Percentiles rank a stretch among this genome's conserved stretches.
phyloP scores from a whole-genome alignment of 30 jellyfish, hydroid and myxozoan genomes.

The Aurelia aurita complex sp. Pacific region DNA sequence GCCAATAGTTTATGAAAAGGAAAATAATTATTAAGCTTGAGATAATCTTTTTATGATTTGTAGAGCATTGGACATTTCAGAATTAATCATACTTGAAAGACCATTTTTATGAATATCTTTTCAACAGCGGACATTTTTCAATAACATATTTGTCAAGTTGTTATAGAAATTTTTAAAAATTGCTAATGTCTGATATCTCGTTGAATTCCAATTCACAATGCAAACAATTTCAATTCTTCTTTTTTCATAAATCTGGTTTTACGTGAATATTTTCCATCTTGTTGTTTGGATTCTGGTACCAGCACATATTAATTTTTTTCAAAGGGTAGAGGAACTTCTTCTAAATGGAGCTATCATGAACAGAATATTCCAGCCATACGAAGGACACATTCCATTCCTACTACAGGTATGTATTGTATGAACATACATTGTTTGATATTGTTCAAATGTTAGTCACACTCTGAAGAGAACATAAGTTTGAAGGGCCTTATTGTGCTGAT shows the following conservation, averaged over 20 bases:
- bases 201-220: too few relatives aligned
- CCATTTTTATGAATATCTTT: neutral
- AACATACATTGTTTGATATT: neutral
- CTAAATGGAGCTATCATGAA: constrained; percentile 83
- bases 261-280: too few relatives aligned
- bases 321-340: constrained; percentile 79
- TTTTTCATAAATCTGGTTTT: too few relatives aligned
- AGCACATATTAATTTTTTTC: neutral
- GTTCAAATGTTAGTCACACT: neutral
- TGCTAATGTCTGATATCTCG: too few relatives aligned
- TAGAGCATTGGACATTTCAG: constrained; percentile 4
- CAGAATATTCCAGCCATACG: constrained; percentile 88
- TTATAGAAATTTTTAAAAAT: too few relatives aligned
- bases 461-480: too few relatives aligned
- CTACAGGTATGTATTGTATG: constrained; percentile 72
- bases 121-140: neutral
- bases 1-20: too few relatives aligned
- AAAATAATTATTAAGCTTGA: too few relatives aligned
- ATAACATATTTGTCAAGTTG: too few relatives aligned
- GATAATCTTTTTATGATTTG: neutral
- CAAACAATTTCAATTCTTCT: too few relatives aligned
- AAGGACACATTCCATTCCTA: constrained; percentile 92
- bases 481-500: too few relatives aligned
- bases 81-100: neutral
- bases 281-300: too few relatives aligned